These are phyloP conservation scores for Anaspis maculata DNA, from an alignment of 2,888 invertebrate species.

Conservation along the genomic window DNA sequence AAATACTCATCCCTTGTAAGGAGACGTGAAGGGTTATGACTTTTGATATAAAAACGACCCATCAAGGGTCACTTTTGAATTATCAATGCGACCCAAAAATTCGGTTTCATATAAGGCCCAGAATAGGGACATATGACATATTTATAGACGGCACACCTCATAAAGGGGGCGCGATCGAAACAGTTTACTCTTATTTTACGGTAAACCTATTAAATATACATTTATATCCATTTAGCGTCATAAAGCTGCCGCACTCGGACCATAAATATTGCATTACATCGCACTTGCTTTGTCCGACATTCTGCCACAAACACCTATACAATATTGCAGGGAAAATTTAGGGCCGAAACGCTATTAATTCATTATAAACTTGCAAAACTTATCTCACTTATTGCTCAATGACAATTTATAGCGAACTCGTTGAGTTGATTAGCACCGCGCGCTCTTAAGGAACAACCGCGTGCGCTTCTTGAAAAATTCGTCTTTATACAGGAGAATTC, in stretches of 20 bases:
- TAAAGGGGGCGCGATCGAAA: constrained; percentile 24
- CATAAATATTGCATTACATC: constrained; percentile 32
- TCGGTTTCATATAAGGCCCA: too few species aligned
- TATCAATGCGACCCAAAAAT: constrained; percentile 9
- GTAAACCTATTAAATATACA: constrained; percentile 34
- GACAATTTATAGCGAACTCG: constrained; percentile 8
- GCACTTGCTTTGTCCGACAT: constrained; percentile 20
- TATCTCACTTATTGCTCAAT: constrained; percentile 10
- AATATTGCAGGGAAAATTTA: constrained; percentile 12
- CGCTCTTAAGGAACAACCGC: too few species aligned
- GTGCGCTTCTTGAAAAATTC: too few species aligned
- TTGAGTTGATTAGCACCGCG: constrained; percentile 6
- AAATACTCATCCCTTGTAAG: too few species aligned
- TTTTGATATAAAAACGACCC: too few species aligned
- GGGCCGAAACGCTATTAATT: constrained; percentile 14
- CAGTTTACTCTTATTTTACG: constrained; percentile 31
- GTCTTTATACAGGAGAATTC: too few species aligned
- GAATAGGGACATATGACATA: constrained; percentile 15
- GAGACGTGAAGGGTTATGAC: too few species aligned
- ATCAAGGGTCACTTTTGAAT: constrained; percentile 6
- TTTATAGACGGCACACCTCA: constrained; percentile 19
- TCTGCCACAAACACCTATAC: constrained; percentile 13
- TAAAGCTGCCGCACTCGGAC: constrained; percentile 28
- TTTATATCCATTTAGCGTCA: constrained; percentile 33
- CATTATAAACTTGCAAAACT: constrained; percentile 14